Base-by-base conservation (phyloP, 2,797 vertebrate species). In the Triplophysa bombifrons region DNA sequence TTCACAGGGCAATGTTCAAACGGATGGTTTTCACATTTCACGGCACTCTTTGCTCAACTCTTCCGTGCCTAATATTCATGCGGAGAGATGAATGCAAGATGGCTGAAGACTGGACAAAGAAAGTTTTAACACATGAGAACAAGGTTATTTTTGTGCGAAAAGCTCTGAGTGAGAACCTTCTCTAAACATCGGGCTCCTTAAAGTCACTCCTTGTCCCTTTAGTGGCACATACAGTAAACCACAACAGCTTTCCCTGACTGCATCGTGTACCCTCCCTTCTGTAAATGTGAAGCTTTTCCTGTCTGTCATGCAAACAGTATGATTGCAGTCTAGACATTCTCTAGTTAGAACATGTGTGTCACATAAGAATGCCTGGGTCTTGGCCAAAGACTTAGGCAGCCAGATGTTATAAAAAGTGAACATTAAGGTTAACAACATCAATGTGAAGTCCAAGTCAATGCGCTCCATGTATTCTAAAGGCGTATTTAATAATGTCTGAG, bases 251-350 rank as follows among this genome's bases (percentile, higher is more conserved):
- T 51, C 67, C 41, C 76, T 74, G 73, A 80, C 72, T 77, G 74
- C 76, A 81, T 82, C 69, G 68, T 48, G 51, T 34, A 55, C 78
- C 65, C 76, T 83, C 67, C 80, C 68, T 61, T 67, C 76, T 34
- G 60, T 84, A 76, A 78, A 71, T 69, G 61, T 30, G 50, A 51
- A 58, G 77, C 75, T 75, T 84, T 84, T 85, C 80, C 80, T 86
- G 78, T 50, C 58, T 79, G 78, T 81, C 79, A 76, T 79, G 61
- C 58, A 68, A 63, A 72, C 85, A 80, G 60, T 78, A 78, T 81
- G 76, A 76, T 78, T 64, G 76, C 53, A 78, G 82, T 86, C 83
- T 86, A 86, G 84, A 85, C 84, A 14, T 61, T 84, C 63, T 60
- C 17, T 74, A 55, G 75, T 78, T 78, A 70, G 76, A 61, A 46